Evolutionary conservation across 2,888 invertebrate genomes (phyloP), one percentile per base, ranked within the genome.

Genomic region (Frankliniella intonsa): DNA sequence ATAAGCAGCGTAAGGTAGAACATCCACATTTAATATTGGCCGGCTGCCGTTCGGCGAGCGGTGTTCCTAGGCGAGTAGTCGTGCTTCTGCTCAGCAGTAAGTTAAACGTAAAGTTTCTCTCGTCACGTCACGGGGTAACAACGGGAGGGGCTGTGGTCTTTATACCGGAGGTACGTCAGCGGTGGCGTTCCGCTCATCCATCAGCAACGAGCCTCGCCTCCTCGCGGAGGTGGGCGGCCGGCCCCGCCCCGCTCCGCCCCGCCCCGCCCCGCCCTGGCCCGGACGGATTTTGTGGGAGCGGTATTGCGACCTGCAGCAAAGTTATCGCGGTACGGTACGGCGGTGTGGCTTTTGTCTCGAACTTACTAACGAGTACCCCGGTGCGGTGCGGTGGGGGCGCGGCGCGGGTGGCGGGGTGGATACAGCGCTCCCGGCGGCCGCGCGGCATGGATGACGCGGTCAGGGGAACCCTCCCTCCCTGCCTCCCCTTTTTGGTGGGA

Each of bases 271-370:
- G 2, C 38, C 38, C 38, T 38, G 2, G 3, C 38, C 38, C 38
- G 38, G 38, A 38, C 38, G 38, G 38, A 38, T 38, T 38, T 38
- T 38, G 38, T 38, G 51, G 69, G 65, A 17, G 0, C 82, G 82
- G 81, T 86, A 86, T 84, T 83, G 82, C 80, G 83, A 82, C 84
- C 85, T 85, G 83, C 84, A 82, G 82, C 11, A 76, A 76, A 76
- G 69, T 76, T 84, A 85, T 84, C 84, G 85, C 85, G 84, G 84
- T 86, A 2, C 85, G 84, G 84, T 86, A 2, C 38, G 38, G 38
- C 38, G 38, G 38, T 38, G 38, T 38, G 38, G 86, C 87, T 86
- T 86, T 85, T 86, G 86, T 86, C 86, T 85, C 85, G 85, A 38
- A 38, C 38, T 38, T 38, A 5, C 38, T 38, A 38, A 38, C 38